A percentile compares a stretch with the other conserved stretches of the same genome.
phyloP scores from a whole-genome alignment of 2,888 invertebrate genomes.

The Aradus depressus region DNA sequence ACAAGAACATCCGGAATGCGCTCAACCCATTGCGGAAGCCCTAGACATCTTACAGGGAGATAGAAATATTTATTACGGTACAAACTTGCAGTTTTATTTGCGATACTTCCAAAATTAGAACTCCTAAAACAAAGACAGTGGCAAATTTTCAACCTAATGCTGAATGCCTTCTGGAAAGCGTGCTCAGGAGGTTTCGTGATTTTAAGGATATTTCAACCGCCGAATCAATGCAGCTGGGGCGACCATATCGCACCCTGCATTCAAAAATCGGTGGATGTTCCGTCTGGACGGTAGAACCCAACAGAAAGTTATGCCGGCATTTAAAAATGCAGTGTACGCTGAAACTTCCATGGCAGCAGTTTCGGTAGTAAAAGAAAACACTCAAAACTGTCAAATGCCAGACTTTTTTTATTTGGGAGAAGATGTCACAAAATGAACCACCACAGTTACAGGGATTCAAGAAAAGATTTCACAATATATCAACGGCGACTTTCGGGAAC shows the following conservation, averaged over 20 bases:
- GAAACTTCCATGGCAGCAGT: neutral
- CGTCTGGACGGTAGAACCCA: neutral
- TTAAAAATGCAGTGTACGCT: neutral
- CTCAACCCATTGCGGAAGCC: slow-evolving; percentile 13
- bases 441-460: too few relatives aligned
- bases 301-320: neutral
- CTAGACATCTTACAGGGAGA: slow-evolving; percentile 15
- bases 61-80: slow-evolving; percentile 8
- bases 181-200: neutral
- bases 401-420: too few relatives aligned
- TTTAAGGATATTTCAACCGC: neutral
- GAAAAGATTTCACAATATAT: too few relatives aligned
- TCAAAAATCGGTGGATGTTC: neutral
- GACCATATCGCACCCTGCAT: neutral
- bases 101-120: neutral
- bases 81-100: neutral
- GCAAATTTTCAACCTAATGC: neutral
- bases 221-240: slow-evolving; percentile 2
- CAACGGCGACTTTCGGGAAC: too few relatives aligned
- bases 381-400: too few relatives aligned
- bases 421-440: too few relatives aligned
- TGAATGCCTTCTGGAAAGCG: neutral
- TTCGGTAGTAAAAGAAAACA: too few relatives aligned
- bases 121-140: neutral
- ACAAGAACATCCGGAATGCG: slow-evolving; percentile 15